Conservation (phyloP, 1,140 invertebrate genomes). For the Pinna nobilis region DNA sequence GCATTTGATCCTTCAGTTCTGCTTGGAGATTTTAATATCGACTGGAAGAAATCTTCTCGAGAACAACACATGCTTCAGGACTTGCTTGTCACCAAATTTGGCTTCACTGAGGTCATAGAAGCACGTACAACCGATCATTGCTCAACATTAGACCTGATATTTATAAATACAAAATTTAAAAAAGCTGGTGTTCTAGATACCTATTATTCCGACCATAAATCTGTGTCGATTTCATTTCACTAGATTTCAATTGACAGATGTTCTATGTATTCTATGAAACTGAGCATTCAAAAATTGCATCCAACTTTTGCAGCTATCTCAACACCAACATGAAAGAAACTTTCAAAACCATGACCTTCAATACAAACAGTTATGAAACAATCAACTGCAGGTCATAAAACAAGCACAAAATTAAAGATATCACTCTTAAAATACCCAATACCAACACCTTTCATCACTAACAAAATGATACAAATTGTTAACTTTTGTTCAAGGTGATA, state of each 20-base stretch:
- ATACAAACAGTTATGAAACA: too few relatives aligned
- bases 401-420: too few relatives aligned
- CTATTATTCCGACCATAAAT: slow-evolving; percentile 17
- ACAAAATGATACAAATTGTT: too few relatives aligned
- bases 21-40: slow-evolving; percentile 25
- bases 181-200: neutral
- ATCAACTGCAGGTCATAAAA: too few relatives aligned
- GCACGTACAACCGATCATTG: neutral
- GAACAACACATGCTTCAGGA: neutral
- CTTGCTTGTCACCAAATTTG: neutral
- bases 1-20: neutral
- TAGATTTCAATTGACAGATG: neutral
- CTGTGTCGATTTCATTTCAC: neutral
- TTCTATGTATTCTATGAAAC: neutral
- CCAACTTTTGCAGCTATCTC: too few relatives aligned
- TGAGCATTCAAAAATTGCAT: too few relatives aligned
- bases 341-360: too few relatives aligned
- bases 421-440: too few relatives aligned
- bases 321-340: too few relatives aligned
- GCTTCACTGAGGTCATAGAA: neutral
- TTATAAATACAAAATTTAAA: slow-evolving; percentile 1
- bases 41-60: neutral
- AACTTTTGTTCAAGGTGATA: too few relatives aligned
- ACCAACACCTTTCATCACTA: too few relatives aligned
- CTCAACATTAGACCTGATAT: slow-evolving; percentile 5